Base-by-base conservation (phyloP, 2,888 invertebrate genomes). In the Ptilodon capucinus region DNA sequence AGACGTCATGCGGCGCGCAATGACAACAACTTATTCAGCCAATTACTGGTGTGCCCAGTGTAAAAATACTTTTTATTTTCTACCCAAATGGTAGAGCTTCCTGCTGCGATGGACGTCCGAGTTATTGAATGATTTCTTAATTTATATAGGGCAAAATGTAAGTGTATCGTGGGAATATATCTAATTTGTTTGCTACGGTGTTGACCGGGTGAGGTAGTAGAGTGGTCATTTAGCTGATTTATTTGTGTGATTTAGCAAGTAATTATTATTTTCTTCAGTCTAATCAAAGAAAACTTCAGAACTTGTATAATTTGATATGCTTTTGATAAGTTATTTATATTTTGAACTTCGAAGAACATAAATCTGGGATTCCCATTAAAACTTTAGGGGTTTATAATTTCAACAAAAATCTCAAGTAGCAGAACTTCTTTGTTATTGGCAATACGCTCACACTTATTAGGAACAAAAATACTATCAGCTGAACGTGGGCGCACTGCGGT, bases 61-160 rank as follows among this genome's bases (percentile, higher is more conserved):
- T 57, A 50, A 63, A 60, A 67, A 63, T 63, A 60, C 57, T 43
- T 52, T 44, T 11, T 46, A 40, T 60, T 54, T 61, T 50, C 51
- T 51, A 18, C 14, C 44, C 51, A 46, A 47, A 60, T 57, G 18
- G 42, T 39, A 18, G 30, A 42, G 47, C 45, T 46, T 56, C 65
- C 65, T 61, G 65, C 74, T 70, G 74, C 14, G 70, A 72, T 70
- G 76, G 72, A 79, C 77, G 52, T 83, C 81, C 84, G 80, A 77
- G 64, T 70, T 60, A 57, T 51, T 48, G 36, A 60, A 59, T 51
- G 45, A 54, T 49, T 48, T 61, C 54, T 61, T 48, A 51, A 59
- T 59, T 54, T 67, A 67, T 69, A 59, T 69, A 57, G 71, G 68
- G 71, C 73, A 62, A 46, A 18, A 54, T 44, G 42, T 63, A 36